Conservation (phyloP, 2,797 vertebrate species). For the Oceanodroma leucorhoa region DNA sequence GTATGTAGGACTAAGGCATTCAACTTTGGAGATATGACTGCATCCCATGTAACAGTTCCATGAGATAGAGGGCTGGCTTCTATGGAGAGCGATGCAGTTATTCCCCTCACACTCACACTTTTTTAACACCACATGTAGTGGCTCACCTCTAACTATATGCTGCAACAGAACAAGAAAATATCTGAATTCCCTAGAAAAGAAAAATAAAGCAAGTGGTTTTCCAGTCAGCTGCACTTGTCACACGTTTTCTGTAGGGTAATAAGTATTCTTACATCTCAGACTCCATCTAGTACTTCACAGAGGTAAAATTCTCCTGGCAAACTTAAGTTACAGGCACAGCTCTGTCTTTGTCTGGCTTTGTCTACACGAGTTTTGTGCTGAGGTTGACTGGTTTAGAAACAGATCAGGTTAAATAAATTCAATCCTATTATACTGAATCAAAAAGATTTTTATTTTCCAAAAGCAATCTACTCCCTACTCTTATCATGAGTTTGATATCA, state of each 20-base stretch:
- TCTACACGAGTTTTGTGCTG: neutral
- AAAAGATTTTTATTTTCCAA: neutral
- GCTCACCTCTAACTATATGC: neutral
- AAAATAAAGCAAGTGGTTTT: neutral
- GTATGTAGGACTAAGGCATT: neutral
- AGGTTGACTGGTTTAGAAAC: neutral
- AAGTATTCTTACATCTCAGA: neutral
- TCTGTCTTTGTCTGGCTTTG: neutral
- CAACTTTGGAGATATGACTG: neutral
- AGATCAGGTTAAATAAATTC: neutral
- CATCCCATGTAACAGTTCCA: fast-evolving
- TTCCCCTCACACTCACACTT: neutral
- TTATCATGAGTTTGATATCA: neutral
- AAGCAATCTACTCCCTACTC: neutral
- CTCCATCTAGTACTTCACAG: neutral
- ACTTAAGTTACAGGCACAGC: neutral
- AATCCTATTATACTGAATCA: neutral
- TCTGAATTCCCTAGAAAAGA: neutral
- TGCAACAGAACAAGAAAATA: neutral
- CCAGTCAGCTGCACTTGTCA: neutral
- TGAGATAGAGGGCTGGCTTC: neutral
- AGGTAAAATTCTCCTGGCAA: neutral
- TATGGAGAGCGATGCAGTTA: neutral
- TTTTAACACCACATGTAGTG: neutral
- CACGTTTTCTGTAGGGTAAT: neutral